Evolutionary conservation across 2,888 invertebrate genomes (phyloP).

Genomic region (Ethmia dodecea): DNA sequence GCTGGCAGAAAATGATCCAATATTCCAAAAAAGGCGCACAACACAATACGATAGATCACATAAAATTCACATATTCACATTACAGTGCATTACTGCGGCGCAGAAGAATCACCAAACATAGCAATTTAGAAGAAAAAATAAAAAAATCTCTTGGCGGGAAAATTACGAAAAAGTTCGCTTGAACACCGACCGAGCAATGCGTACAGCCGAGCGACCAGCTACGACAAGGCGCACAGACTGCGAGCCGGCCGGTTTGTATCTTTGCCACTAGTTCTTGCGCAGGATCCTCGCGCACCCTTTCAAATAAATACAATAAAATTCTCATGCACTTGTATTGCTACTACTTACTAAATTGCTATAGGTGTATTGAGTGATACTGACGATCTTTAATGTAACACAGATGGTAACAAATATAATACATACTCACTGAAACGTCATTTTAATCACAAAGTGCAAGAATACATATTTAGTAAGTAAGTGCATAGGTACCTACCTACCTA

Average conservation of each 20-base stretch:
- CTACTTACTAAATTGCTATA: too few species aligned
- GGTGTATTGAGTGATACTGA: too few species aligned
- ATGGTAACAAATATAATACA: too few species aligned
- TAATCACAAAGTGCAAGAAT: too few species aligned
- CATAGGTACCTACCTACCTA: too few species aligned
- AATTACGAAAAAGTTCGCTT: conserved; percentile 62
- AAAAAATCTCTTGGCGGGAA: conserved; percentile 56
- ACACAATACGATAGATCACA: conserved; percentile 30
- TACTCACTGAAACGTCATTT: too few species aligned
- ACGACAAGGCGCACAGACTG: conserved; percentile 48
- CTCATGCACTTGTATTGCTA: too few species aligned
- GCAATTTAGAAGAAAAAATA: conserved; percentile 22
- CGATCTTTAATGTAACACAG: too few species aligned
- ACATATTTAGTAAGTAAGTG: too few species aligned
- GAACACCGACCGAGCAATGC: conserved; percentile 21
- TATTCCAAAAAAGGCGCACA: conserved; percentile 37
- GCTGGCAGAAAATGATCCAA: conserved; percentile 29
- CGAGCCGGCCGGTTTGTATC: conserved; percentile 43
- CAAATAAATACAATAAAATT: too few species aligned
- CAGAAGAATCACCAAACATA: conserved; percentile 37
- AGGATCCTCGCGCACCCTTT: conserved; percentile 61
- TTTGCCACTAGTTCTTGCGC: conserved; percentile 42
- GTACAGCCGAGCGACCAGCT: conserved; percentile 37
- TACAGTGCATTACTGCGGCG: conserved; percentile 38
- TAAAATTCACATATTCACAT: conserved; percentile 29